Base-by-base conservation (phyloP, 2,888 invertebrate genomes). In the Microctonus brassicae region DNA sequence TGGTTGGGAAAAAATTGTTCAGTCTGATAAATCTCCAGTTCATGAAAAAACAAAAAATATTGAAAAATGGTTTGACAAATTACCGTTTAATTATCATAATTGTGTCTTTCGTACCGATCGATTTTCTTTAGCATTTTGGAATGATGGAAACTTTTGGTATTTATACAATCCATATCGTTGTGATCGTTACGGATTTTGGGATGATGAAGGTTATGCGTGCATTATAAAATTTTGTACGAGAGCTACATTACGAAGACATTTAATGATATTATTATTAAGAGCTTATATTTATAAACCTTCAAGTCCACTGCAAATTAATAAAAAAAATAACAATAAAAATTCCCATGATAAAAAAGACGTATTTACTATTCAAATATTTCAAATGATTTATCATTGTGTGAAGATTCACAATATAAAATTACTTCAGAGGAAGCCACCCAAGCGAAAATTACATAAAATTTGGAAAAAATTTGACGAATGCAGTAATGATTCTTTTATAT, bases 131-230 rank as follows among this genome's bases (percentile, higher is more conserved):
- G 84, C 86, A 0, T 84, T 85, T 47, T 86, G 86, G 86, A 76
- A 78, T 2, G 86, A 86, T 33, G 84, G 79, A 0, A 60, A 70
- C 0, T 85, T 85, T 72, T 86, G 86, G 86, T 86, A 85, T 22
- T 66, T 84, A 0, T 86, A 82, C 70, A 86, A 85, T 72, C 86
- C 86, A 0, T 86, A 84, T 52, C 79, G 84, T 0, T 86, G 86
- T 75, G 79, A 85, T 72, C 64, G 81, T 36, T 81, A 78, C 66
- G 86, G 86, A 3, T 77, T 81, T 9, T 86, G 83, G 83, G 34
- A 80, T 61, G 79, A 85, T 57, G 2, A 58, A 0, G 86, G 86
- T 4, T 77, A 70, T 68, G 84, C 83, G 3, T 82, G 82, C 29
- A 82, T 86, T 22, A 53, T 80, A 7, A 86, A 86, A 60, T 84